Base-by-base conservation (phyloP, 2,888 invertebrate species). In the Cancer borealis region DNA sequence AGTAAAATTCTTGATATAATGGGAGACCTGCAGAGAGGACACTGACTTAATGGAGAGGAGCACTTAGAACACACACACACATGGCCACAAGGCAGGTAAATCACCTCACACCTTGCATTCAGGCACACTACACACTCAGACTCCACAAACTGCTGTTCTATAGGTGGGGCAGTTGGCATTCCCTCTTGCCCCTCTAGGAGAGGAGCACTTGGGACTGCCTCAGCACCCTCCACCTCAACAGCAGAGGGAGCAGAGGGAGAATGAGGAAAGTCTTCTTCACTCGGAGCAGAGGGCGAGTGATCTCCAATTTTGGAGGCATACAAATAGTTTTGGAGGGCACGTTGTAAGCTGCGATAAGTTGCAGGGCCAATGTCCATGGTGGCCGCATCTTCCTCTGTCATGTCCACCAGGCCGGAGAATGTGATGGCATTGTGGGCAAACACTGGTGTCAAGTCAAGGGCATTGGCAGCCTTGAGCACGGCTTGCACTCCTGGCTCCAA, bases 81-180 rank as follows among this genome's bases (percentile, higher is more conserved):
- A 87, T 95, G 95, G 26, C 95, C 95, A 91, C 95, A 95, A 14
- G 95, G 95, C 60, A 95, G 88, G 84, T 95, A 93, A 21, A 95
- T 54, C 21, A 95, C 92, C 73, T 93, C 92, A 87, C 95, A 95
- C 14, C 88, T 79, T 8, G 87, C 46, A 90, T 88, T 93, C 46
- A 95, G 88, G 60, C 95, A 95, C 39, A 95, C 94, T 21, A 95
- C 95, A 93, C 95, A 95, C 73, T 95, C 95, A n/a, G 95, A 66
- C 84, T 95, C 95, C 30, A 95, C 66, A 91, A 92, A 95, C 39
- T 88, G 93, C 10, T 89, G 66, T 5, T 94, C 94, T 26, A 93
- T 26, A 30, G 94, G 92, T 10, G 94, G 95, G 30, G 95, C 95
- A 54, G 94, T 88, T 21, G 95, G 88, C 30, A 17, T 46, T n/a